Percentiles rank a stretch among this genome's conserved stretches.
Conservation (phyloP, 1,140 invertebrate species). For the Adelges cooleyi region DNA sequence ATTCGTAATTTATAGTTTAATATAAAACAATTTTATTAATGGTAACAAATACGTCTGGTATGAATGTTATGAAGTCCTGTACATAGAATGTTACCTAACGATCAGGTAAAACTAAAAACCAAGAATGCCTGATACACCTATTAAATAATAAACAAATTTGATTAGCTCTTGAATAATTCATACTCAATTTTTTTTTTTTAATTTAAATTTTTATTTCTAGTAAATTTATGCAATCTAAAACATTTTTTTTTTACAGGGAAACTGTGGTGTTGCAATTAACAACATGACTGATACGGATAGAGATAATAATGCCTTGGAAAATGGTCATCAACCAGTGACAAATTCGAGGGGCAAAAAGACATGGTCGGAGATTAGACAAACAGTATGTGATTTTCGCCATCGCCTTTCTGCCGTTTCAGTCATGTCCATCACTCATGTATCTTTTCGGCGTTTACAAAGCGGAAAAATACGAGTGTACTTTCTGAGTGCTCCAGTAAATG, state of each 20-base stretch:
- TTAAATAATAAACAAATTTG: no score
- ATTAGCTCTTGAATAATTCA: no score
- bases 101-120: conserved; percentile 23
- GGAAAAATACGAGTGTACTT: conserved; percentile 77
- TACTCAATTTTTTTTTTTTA: background rate
- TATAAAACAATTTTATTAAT: no score
- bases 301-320: conserved; percentile 23
- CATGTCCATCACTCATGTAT: conserved; percentile 60
- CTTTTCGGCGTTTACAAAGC: conserved; percentile 63
- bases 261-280: conserved; percentile 8
- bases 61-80: no score
- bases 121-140: background rate
- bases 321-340: background rate
- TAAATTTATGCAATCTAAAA: background rate
- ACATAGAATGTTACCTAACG: conserved; percentile 26
- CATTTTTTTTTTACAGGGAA: background rate
- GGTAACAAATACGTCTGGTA: no score
- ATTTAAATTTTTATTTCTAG: background rate
- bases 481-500: conserved; percentile 67
- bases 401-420: conserved; percentile 62
- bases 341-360: conserved; percentile 37
- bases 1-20: no score
- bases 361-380: conserved; percentile 68
- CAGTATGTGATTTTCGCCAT: conserved; percentile 69
- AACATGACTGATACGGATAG: background rate